phyloP scores from a whole-genome alignment of 2,113 vertebrate species.

The Stigmatopora argus region DNA sequence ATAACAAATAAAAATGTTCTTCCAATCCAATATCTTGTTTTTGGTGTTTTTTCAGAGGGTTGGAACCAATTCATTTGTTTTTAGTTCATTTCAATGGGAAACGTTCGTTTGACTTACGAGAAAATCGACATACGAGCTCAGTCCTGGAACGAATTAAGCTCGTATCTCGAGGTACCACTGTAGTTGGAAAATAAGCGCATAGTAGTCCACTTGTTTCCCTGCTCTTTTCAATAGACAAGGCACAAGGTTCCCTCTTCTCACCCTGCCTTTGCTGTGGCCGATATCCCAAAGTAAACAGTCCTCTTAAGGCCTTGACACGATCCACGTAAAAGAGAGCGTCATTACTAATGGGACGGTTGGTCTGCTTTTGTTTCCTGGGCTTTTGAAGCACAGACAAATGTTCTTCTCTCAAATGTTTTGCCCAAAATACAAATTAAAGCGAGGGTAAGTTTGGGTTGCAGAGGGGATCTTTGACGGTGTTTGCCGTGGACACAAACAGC shows the following conservation, averaged over 20 bases:
- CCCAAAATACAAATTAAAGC: slow-evolving; percentile 66
- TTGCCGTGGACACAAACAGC: slow-evolving; percentile 40
- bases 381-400: slow-evolving; percentile 62
- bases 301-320: slow-evolving; percentile 35
- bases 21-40: too few relatives aligned
- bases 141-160: too few relatives aligned
- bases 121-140: too few relatives aligned
- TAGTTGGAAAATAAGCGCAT: slow-evolving; percentile 58
- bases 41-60: too few relatives aligned
- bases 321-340: slow-evolving; percentile 53
- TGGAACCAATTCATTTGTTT: too few relatives aligned
- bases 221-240: slow-evolving; percentile 49
- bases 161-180: too few relatives aligned
- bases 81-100: too few relatives aligned
- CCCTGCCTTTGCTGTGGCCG: slow-evolving; percentile 57
- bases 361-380: slow-evolving; percentile 63
- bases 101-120: too few relatives aligned
- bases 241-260: slow-evolving; percentile 35
- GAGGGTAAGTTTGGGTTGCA: slow-evolving; percentile 38
- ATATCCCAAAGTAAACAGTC: slow-evolving; percentile 63
- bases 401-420: slow-evolving; percentile 64
- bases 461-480: slow-evolving; percentile 46
- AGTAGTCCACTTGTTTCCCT: slow-evolving; percentile 46
- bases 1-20: too few relatives aligned
- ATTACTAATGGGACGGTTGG: slow-evolving; percentile 67